Evolutionary conservation across 1,140 invertebrate genomes (phyloP).

Genomic region (Frieseomelitta varia): DNA sequence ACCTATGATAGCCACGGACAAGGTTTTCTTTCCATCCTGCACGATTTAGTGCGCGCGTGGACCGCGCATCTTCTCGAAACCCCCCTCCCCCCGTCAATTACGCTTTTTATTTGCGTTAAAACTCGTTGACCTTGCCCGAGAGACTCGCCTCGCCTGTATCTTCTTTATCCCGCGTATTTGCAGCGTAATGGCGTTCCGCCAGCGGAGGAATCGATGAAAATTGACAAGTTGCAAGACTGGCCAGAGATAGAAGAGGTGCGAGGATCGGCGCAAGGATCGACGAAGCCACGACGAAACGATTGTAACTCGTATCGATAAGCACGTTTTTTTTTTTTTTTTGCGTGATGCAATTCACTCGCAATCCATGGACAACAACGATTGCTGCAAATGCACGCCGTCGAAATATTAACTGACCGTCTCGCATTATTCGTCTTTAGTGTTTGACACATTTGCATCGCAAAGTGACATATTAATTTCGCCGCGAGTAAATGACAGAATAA

Average conservation of each 20-base stretch:
- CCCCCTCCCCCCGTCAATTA: constrained; percentile 37
- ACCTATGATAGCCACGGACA: too few species aligned
- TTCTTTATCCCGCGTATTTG: neutral
- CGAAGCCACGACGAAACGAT: neutral
- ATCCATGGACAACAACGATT: neutral
- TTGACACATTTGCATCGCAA: neutral
- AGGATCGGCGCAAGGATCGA: neutral
- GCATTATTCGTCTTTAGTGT: neutral
- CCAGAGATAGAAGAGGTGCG: neutral
- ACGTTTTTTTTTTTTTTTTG: too few species aligned
- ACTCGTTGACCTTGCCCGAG: constrained; percentile 51
- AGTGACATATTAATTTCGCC: too few species aligned
- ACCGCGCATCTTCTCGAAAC: neutral
- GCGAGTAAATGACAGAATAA: too few species aligned
- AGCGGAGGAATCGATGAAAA: constrained; percentile 31
- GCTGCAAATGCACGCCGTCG: neutral
- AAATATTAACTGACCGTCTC: neutral
- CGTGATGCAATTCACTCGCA: constrained; percentile 1
- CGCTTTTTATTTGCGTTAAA: constrained; percentile 42
- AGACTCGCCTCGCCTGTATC: constrained; percentile 30
- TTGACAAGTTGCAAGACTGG: constrained; percentile 6
- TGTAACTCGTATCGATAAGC: constrained; percentile 10
- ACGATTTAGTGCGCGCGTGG: constrained; percentile 30
- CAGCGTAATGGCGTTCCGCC: constrained; percentile 2
- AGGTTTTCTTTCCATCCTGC: too few species aligned